A percentile compares a stretch with the other conserved stretches of the same genome.
Conservation (phyloP, 2,888 invertebrate species). For the Sturmia bella region DNA sequence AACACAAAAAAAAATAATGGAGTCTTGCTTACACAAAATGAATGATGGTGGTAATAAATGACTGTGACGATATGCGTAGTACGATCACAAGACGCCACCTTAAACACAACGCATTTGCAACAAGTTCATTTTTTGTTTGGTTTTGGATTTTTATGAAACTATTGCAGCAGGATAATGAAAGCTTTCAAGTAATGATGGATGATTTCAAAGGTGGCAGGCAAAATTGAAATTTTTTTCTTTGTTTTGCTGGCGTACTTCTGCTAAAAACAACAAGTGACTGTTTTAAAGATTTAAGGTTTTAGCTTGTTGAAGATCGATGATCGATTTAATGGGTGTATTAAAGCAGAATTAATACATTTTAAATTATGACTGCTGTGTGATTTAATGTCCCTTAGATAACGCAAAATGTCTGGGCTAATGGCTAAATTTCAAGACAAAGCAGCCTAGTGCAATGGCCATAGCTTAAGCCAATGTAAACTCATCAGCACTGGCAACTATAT, state of each 20-base stretch:
- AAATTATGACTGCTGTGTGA: constrained; percentile 45
- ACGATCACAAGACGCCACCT: constrained; percentile 54
- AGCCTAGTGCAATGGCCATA: neutral
- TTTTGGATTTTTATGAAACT: constrained; percentile 6
- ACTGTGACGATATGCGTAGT: constrained; percentile 53
- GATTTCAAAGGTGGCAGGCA: constrained; percentile 33
- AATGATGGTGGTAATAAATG: constrained; percentile 63
- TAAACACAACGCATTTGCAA: constrained; percentile 39
- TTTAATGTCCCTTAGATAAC: constrained; percentile 46
- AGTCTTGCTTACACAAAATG: constrained; percentile 54
- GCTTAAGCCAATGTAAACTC: constrained; percentile 61
- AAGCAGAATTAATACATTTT: constrained; percentile 39
- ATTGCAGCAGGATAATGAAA: constrained; percentile 62
- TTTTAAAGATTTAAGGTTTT: constrained; percentile 11
- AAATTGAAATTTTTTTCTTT: neutral
- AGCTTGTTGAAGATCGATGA: constrained; percentile 42
- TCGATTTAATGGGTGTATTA: constrained; percentile 49
- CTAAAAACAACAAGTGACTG: constrained; percentile 9
- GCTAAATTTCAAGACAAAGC: constrained; percentile 27
- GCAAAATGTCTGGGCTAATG: constrained; percentile 53
- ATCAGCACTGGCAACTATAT: constrained; percentile 58
- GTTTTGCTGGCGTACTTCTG: neutral
- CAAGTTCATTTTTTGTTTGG: neutral
- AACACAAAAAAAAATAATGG: neutral
- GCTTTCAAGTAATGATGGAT: constrained; percentile 60